A percentile compares a stretch with the other conserved stretches of the same genome.
phyloP scores from a whole-genome alignment of 2,888 invertebrate species.

The Rambutsinella grinnellia region DNA sequence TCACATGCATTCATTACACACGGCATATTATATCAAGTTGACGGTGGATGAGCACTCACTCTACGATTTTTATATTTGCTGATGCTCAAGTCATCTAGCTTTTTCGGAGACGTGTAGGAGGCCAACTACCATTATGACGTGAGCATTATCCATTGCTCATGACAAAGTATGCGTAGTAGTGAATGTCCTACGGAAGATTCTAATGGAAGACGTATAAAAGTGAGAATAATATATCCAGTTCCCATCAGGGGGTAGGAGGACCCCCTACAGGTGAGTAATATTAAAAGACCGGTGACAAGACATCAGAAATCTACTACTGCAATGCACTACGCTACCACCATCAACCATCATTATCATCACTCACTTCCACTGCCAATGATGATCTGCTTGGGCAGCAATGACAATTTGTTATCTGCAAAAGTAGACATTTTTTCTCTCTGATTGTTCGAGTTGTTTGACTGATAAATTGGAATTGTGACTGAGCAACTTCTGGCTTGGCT shows the following conservation, averaged over 20 bases:
- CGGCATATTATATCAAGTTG: not conserved
- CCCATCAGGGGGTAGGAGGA: conserved; percentile 61
- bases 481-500: not conserved
- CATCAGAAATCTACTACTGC: conserved; percentile 39
- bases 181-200: not conserved
- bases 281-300: conserved; percentile 64
- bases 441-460: not conserved
- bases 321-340: conserved; percentile 5
- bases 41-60: not conserved
- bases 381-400: not conserved
- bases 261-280: conserved; percentile 66
- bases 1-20: too few relatives aligned
- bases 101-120: conserved; percentile 11
- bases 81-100: not conserved
- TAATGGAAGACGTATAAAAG: conserved; percentile 17
- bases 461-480: not conserved
- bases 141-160: not conserved
- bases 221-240: conserved; percentile 48
- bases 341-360: conserved; percentile 1
- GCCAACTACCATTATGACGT: conserved; percentile 24
- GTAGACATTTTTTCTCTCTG: not conserved
- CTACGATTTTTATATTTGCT: not conserved
- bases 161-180: not conserved
- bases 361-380: not conserved
- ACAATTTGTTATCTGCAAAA: not conserved